phyloP scores from a whole-genome alignment of 2,888 invertebrate species.

The Odontocolon sp. region DNA sequence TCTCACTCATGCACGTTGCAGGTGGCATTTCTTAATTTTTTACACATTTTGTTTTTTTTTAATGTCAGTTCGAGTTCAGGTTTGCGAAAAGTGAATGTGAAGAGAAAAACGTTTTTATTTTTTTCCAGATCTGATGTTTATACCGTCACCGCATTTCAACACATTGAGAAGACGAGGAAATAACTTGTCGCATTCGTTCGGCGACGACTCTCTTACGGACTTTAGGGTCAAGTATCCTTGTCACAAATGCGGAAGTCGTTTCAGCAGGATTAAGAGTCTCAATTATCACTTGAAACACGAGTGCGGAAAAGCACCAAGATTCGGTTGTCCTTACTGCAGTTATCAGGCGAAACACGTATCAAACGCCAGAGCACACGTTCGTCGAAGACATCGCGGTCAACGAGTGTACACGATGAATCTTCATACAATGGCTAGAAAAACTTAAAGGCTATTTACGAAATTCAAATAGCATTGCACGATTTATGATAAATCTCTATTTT shows the following conservation, averaged over 20 bases:
- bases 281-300: slow-evolving; percentile 71
- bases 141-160: neutral
- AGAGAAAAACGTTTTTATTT: neutral
- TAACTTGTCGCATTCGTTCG: neutral
- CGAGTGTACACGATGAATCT: slow-evolving; percentile 65
- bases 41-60: neutral
- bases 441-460: too few species aligned
- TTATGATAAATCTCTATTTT: too few species aligned
- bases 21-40: neutral
- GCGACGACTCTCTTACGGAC: neutral
- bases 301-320: slow-evolving; percentile 73
- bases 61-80: neutral
- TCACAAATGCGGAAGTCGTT: slow-evolving; percentile 71
- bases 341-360: slow-evolving; percentile 66
- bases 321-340: slow-evolving; percentile 73
- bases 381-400: slow-evolving; percentile 63
- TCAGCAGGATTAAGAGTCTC: slow-evolving; percentile 74
- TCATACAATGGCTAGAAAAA: too few species aligned
- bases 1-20: too few species aligned
- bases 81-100: neutral
- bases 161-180: neutral
- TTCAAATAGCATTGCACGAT: too few species aligned
- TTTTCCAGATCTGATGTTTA: slow-evolving; percentile 9
- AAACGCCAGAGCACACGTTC: slow-evolving; percentile 68
- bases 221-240: slow-evolving; percentile 37